phyloP scores from a whole-genome alignment of 2,113 vertebrate genomes.

The Gnathonemus echidnorhynchus region DNA sequence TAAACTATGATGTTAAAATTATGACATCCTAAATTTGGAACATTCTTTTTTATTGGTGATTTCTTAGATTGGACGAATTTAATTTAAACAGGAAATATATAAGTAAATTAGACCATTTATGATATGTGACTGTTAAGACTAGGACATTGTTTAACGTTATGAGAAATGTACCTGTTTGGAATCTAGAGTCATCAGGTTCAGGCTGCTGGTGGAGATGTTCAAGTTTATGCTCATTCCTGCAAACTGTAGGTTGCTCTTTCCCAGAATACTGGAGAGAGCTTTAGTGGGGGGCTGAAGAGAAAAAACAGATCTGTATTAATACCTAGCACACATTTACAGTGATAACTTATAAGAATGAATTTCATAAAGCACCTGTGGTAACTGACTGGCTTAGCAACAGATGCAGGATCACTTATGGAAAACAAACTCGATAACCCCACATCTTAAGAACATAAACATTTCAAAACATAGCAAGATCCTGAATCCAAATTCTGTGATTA shows the following conservation, averaged over 20 bases:
- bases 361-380: neutral
- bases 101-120: neutral
- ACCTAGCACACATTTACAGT: neutral
- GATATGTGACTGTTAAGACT: neutral
- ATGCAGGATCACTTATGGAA: neutral
- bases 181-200: slow-evolving; percentile 91
- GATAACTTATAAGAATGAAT: neutral
- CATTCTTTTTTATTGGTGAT: neutral
- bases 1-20: neutral
- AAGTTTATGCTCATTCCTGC: slow-evolving; percentile 92
- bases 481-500: slow-evolving; percentile 47
- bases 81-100: neutral
- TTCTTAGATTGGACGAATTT: neutral
- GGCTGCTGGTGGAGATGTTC: slow-evolving; percentile 93
- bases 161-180: slow-evolving; percentile 81
- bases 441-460: neutral
- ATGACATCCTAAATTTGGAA: neutral
- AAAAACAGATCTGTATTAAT: slow-evolving; percentile 14
- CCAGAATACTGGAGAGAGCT: slow-evolving; percentile 84
- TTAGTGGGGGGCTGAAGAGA: slow-evolving; percentile 80
- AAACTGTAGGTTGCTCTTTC: slow-evolving; percentile 97
- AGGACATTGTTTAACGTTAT: neutral
- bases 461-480: slow-evolving; percentile 17
- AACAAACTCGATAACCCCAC: neutral
- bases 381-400: too few relatives aligned